Conservation (phyloP, 2,797 vertebrate species). For the Oryzias sinensis region DNA sequence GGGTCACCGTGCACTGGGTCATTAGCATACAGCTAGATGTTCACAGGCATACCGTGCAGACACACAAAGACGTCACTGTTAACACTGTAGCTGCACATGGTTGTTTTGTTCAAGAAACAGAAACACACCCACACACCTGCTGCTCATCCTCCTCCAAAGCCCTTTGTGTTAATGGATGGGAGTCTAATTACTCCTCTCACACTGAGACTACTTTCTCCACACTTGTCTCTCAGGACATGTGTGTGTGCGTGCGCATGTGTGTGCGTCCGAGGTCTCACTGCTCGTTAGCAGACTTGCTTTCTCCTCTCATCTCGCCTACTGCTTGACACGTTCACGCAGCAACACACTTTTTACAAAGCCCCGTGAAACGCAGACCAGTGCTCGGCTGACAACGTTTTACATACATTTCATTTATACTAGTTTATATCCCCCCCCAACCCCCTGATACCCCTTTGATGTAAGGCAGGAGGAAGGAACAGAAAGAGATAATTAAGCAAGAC, state of each 20-base stretch:
- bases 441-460: constrained; percentile 14
- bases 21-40: constrained; percentile 38
- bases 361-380: constrained; percentile 33
- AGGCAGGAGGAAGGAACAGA: constrained; percentile 32
- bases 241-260: constrained; percentile 21
- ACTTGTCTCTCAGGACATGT: constrained; percentile 70
- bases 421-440: constrained; percentile 28
- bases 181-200: constrained; percentile 82
- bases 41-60: constrained; percentile 27
- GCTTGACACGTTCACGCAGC: constrained; percentile 33
- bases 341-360: constrained; percentile 44
- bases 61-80: constrained; percentile 27
- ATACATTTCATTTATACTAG: constrained; percentile 31
- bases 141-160: constrained; percentile 66
- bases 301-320: constrained; percentile 40
- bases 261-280: constrained; percentile 55
- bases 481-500: constrained; percentile 49
- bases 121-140: constrained; percentile 71
- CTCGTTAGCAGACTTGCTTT: constrained; percentile 77
- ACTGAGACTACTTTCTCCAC: constrained; percentile 70
- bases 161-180: constrained; percentile 83
- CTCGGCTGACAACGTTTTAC: constrained; percentile 27
- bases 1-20: constrained; percentile 21
- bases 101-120: constrained; percentile 52
- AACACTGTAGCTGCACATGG: constrained; percentile 40